Percentiles rank a stretch among this genome's conserved stretches.
Evolutionary conservation across 2,113 vertebrate species (phyloP).

Genomic region (Channa maculata): DNA sequence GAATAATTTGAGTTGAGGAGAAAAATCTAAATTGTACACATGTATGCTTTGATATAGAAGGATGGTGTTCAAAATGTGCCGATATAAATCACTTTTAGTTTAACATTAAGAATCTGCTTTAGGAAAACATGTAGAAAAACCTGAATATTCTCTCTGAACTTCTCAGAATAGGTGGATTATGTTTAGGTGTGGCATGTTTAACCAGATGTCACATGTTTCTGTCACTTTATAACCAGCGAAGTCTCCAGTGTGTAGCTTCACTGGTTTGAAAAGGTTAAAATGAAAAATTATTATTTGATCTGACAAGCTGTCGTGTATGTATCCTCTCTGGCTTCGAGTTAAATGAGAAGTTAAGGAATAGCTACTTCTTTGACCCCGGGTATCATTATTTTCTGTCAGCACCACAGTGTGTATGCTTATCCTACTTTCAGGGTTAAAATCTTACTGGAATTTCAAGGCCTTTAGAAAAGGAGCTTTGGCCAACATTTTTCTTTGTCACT

Average conservation of each 20-base stretch:
- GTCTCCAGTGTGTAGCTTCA: conserved; percentile 20
- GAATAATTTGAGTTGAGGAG: no score
- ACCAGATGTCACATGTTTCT: conserved; percentile 37
- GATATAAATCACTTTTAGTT: neutral
- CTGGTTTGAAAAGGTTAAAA: conserved; percentile 48
- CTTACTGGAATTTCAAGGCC: conserved; percentile 56
- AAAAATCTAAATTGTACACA: neutral
- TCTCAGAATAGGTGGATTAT: conserved; percentile 46
- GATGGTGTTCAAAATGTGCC: neutral
- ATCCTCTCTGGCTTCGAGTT: conserved; percentile 44
- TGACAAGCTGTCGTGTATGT: conserved; percentile 42
- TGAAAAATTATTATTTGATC: conserved; percentile 49
- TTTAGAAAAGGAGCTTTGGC: conserved; percentile 62
- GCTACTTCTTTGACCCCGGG: conserved; percentile 55
- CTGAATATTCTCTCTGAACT: conserved; percentile 60
- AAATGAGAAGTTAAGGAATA: conserved; percentile 58
- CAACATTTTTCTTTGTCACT: conserved; percentile 76
- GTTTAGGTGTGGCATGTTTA: conserved; percentile 39
- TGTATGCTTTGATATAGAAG: neutral
- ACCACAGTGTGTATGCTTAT: conserved; percentile 44
- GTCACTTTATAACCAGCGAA: conserved; percentile 22
- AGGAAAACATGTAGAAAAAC: conserved; percentile 65
- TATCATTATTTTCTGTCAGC: conserved; percentile 64
- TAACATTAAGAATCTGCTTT: conserved; percentile 1
- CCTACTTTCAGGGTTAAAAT: conserved; percentile 57